Conservation (phyloP, 2,797 vertebrate species). For the Eupleurogrammus muticus region DNA sequence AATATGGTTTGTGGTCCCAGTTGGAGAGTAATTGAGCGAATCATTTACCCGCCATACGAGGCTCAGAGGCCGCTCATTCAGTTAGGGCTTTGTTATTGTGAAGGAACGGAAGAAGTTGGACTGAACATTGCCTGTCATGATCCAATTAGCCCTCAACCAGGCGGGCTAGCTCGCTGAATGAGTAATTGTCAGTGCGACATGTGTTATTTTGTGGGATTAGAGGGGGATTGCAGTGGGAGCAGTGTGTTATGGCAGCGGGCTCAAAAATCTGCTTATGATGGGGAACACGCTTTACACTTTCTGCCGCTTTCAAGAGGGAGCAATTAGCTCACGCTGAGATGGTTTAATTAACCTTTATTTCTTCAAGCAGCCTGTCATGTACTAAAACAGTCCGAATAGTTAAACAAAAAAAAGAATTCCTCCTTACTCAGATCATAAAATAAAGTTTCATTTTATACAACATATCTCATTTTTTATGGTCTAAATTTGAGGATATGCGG, state of each 20-base stretch:
- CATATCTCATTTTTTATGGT: background rate
- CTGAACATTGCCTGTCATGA: slow-evolving; percentile 83
- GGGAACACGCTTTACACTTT: background rate
- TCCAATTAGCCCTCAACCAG: slow-evolving; percentile 81
- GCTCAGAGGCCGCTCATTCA: slow-evolving; percentile 81
- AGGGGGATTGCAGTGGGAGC: slow-evolving; percentile 43
- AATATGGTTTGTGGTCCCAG: slow-evolving; percentile 84
- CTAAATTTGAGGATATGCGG: background rate
- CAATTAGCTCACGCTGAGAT: too few relatives aligned
- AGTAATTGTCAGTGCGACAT: slow-evolving; percentile 74
- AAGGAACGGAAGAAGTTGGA: slow-evolving; percentile 87
- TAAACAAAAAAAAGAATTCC: background rate
- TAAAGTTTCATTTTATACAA: background rate
- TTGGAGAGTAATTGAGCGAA: slow-evolving; percentile 84
- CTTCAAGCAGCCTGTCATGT: background rate
- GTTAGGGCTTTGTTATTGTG: slow-evolving; percentile 86
- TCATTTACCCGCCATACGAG: slow-evolving; percentile 82
- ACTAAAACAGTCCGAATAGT: background rate
- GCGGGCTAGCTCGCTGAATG: slow-evolving; percentile 73
- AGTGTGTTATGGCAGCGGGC: slow-evolving; percentile 13
- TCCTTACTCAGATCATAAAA: background rate
- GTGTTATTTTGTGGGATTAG: slow-evolving; percentile 72
- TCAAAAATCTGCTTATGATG: slow-evolving; percentile 18
- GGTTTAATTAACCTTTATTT: background rate
- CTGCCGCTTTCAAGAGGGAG: slow-evolving; percentile 3